Evolutionary conservation across 2,113 vertebrate genomes (phyloP), one percentile per base, ranked within the genome.

Genomic region (Crocuta crocuta): DNA sequence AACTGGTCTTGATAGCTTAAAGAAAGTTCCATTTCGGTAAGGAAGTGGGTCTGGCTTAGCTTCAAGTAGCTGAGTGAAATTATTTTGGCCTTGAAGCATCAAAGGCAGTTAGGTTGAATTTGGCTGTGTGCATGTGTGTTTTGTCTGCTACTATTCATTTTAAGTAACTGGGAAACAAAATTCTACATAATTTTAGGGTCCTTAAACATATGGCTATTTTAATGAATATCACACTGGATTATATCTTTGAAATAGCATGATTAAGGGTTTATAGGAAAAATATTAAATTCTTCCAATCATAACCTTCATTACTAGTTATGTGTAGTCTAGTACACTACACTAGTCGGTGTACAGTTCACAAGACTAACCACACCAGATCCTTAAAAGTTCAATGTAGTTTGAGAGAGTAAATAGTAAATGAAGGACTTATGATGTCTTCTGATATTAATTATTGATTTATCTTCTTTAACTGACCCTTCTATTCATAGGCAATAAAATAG

Each of bases 171-270:
- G 19, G 21, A 93, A 96, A 74, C 70, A 53, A 70, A 81, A 80
- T 94, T 84, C 9, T 76, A 13, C 21, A 66, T 94, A 78, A 68
- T 79, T 94, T 96, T 53, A 80, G 17, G 28, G 21, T 33, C 33
- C 96, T 86, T 50, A 85, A 71, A 85, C 45, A 79, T 79, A 33
- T 71, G 26, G 4, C 33, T 92, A 82, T 68, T 92, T 85, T 35
- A 91, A 65, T 92, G 31, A 50, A 10, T 89, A 1, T 89, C 65
- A 84, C 23, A 16, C 2, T 87, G 16, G 23, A 33, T 85, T n/a
- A 68, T 70, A 74, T 94, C 35, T 86, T 95, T 92, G 43, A 90
- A 92, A 94, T 80, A 92, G 74, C 26, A 65, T 87, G 58, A 92
- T 70, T 71, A 66, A 85, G 9, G 10, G 4, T 78, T 87, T 68